phyloP scores from a whole-genome alignment of 1,140 invertebrate species.

The Wiebesia pumilae region DNA sequence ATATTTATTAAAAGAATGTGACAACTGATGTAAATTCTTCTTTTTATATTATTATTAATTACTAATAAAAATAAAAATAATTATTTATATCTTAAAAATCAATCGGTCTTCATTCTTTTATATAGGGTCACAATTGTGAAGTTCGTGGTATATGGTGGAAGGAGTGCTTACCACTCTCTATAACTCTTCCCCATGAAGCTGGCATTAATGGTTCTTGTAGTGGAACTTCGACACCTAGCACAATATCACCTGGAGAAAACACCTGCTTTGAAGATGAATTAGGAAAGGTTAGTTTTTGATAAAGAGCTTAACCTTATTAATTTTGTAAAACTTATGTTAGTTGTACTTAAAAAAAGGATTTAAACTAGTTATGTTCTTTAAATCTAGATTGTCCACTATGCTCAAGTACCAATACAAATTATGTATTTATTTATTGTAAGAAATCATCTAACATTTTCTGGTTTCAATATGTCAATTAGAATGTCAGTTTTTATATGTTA shows the following conservation, averaged over 20 bases:
- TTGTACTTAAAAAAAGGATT: too few relatives aligned
- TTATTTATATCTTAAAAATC: background rate
- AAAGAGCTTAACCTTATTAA: background rate
- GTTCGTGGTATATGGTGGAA: constrained; percentile 65
- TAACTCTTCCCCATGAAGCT: constrained; percentile 68
- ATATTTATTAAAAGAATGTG: too few relatives aligned
- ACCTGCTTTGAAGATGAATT: constrained; percentile 76
- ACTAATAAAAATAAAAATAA: constrained; percentile 7
- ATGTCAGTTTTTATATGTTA: background rate
- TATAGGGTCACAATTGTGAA: constrained; percentile 66
- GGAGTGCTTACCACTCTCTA: constrained; percentile 73
- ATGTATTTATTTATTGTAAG: too few relatives aligned
- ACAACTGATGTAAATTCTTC: too few relatives aligned
- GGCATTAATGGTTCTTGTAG: constrained; percentile 74
- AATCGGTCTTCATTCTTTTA: constrained; percentile 12
- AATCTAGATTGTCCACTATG: too few relatives aligned
- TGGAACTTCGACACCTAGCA: constrained; percentile 78
- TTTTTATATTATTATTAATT: too few relatives aligned
- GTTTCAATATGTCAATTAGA: too few relatives aligned
- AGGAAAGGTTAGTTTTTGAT: constrained; percentile 66
- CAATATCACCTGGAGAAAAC: constrained; percentile 78
- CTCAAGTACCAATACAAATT: too few relatives aligned
- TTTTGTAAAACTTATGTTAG: background rate
- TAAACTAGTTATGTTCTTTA: too few relatives aligned
- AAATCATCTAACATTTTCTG: too few relatives aligned